Conservation (phyloP, 30 jellyfish, hydroid and myxozoan genomes). For the Pelagia noctiluca region DNA sequence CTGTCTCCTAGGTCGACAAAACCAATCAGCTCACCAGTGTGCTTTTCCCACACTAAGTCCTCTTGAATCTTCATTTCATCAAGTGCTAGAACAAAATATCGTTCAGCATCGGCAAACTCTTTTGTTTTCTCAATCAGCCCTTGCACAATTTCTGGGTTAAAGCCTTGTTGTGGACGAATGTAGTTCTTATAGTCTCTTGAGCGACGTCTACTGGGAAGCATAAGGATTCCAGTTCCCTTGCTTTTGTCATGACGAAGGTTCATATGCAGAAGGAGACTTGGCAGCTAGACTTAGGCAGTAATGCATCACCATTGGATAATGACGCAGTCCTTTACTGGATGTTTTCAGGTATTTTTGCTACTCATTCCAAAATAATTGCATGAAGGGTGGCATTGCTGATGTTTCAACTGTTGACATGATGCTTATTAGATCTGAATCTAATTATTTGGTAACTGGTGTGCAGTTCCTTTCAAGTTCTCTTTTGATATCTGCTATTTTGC, state of each 20-base stretch:
- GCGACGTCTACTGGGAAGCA: slow-evolving; percentile 15
- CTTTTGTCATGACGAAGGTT: neutral
- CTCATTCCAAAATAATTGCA: slow-evolving; percentile 82
- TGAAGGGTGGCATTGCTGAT: slow-evolving; percentile 64
- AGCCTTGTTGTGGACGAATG: slow-evolving; percentile 43
- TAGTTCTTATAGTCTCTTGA: slow-evolving; percentile 18
- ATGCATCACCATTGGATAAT: neutral
- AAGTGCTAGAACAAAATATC: slow-evolving; percentile 5
- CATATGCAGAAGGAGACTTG: slow-evolving; percentile 19
- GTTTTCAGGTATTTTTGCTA: slow-evolving; percentile 33
- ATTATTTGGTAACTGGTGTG: slow-evolving; percentile 20
- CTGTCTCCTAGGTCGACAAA: slow-evolving; percentile 49
- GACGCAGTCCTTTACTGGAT: neutral
- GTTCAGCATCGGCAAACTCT: slow-evolving; percentile 25
- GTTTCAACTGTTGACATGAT: slow-evolving; percentile 36
- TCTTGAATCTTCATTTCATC: slow-evolving; percentile 54
- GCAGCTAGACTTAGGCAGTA: slow-evolving; percentile 13
- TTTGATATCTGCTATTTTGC: slow-evolving; percentile 22
- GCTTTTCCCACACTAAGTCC: slow-evolving; percentile 64
- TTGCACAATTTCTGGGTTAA: slow-evolving; percentile 6
- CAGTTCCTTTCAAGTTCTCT: slow-evolving; percentile 38
- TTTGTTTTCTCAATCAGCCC: slow-evolving; percentile 5
- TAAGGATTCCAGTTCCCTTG: neutral
- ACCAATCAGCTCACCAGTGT: slow-evolving; percentile 57
- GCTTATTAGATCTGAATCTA: slow-evolving; percentile 30